phyloP scores from a whole-genome alignment of 2,888 invertebrate species.

The Anthoptus insignis region DNA sequence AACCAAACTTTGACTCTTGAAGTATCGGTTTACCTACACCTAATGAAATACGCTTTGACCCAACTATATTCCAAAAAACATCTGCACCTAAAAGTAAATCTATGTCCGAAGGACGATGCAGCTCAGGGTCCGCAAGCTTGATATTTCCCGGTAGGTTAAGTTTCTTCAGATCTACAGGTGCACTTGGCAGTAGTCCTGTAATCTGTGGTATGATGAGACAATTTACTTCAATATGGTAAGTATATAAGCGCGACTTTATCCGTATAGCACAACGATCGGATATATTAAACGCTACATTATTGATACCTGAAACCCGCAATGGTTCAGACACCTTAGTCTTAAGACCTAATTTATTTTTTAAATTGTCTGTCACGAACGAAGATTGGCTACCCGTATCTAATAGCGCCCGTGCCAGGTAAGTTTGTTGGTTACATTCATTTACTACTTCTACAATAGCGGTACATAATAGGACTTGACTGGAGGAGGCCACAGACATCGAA shows the following conservation, averaged over 20 bases:
- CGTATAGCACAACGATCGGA: neutral
- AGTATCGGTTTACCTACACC: neutral
- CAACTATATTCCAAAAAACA: neutral
- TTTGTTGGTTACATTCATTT: neutral
- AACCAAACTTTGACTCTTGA: neutral
- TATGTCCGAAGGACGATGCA: neutral
- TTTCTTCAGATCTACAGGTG: neutral
- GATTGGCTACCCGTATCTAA: conserved; percentile 11
- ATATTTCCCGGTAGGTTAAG: neutral
- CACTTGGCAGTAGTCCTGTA: neutral
- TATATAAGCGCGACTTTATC: neutral
- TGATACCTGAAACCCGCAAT: neutral
- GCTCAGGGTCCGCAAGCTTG: neutral
- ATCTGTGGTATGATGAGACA: neutral
- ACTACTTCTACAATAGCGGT: neutral
- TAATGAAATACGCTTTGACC: neutral
- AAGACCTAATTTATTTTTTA: neutral
- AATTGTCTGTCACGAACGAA: neutral
- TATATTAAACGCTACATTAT: neutral
- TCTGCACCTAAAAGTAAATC: neutral
- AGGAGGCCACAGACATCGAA: neutral
- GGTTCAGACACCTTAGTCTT: neutral
- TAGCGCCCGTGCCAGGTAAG: neutral
- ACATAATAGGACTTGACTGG: neutral
- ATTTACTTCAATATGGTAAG: neutral